Evolutionary conservation across 2,113 vertebrate species (phyloP).

Genomic region (Trichechus manatus): DNA sequence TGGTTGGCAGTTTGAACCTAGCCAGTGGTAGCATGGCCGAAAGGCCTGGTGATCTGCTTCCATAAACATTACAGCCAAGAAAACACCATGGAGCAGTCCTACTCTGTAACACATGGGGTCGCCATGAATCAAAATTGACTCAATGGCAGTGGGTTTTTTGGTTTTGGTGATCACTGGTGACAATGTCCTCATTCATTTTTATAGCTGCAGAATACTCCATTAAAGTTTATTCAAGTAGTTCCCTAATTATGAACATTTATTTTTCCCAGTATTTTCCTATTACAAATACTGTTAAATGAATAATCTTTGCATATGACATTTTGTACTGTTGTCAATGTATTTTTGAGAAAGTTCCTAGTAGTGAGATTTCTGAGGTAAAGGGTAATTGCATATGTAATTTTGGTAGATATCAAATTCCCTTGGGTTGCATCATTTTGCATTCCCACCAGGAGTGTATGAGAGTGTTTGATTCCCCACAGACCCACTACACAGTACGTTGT

Average conservation of each 20-base stretch:
- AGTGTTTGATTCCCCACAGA: neutral
- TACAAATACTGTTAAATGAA: neutral
- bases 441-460: too few species aligned
- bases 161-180: too few species aligned
- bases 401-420: neutral
- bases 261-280: neutral
- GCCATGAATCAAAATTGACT: too few species aligned
- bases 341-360: neutral
- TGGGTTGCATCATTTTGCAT: neutral
- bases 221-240: neutral
- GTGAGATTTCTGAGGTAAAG: neutral
- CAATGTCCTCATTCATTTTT: conserved; percentile 41
- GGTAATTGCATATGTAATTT: neutral
- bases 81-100: too few species aligned
- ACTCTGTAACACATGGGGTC: too few species aligned
- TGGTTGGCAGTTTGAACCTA: too few species aligned
- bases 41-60: too few species aligned
- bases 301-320: neutral
- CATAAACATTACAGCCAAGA: too few species aligned
- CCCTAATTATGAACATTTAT: neutral
- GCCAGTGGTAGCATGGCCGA: too few species aligned
- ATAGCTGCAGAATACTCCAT: neutral
- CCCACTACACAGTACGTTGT: neutral
- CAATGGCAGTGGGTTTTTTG: too few species aligned
- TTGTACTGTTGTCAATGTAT: neutral